Evolutionary conservation across 2,888 invertebrate species (phyloP).

Genomic region (Meloe dianella): DNA sequence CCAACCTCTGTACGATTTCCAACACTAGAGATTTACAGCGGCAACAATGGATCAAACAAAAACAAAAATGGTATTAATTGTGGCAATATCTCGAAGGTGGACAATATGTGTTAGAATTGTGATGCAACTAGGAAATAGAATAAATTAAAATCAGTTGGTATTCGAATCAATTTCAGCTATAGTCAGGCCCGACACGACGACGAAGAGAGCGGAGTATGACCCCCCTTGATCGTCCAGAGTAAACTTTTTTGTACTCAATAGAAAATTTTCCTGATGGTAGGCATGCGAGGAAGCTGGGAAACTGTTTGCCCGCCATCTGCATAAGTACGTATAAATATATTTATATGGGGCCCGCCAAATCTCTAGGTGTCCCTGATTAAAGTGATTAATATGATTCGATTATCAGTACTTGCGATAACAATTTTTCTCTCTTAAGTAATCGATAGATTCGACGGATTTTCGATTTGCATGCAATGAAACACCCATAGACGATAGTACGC

Average conservation of each 20-base stretch:
- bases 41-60: constrained; percentile 20
- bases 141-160: constrained; percentile 44
- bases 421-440: background rate
- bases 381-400: constrained; percentile 37
- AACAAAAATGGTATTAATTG: constrained; percentile 23
- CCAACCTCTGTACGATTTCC: constrained; percentile 27
- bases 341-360: too few relatives aligned
- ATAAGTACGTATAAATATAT: too few relatives aligned
- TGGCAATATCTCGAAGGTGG: background rate
- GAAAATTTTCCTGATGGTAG: too few relatives aligned
- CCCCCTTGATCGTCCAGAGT: too few relatives aligned
- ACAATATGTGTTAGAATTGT: constrained; percentile 19
- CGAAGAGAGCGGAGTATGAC: too few relatives aligned
- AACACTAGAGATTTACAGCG: background rate
- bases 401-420: constrained; percentile 25
- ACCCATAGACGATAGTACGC: constrained; percentile 23
- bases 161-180: too few relatives aligned
- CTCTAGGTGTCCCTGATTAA: too few relatives aligned
- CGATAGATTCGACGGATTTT: background rate
- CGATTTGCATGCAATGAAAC: background rate
- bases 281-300: too few relatives aligned
- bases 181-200: too few relatives aligned
- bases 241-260: too few relatives aligned
- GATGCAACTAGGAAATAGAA: constrained; percentile 51
- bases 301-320: too few relatives aligned